Percentiles rank a stretch among this genome's conserved stretches.
phyloP scores from a whole-genome alignment of 2,888 invertebrate genomes.

The Bombylius discolor region DNA sequence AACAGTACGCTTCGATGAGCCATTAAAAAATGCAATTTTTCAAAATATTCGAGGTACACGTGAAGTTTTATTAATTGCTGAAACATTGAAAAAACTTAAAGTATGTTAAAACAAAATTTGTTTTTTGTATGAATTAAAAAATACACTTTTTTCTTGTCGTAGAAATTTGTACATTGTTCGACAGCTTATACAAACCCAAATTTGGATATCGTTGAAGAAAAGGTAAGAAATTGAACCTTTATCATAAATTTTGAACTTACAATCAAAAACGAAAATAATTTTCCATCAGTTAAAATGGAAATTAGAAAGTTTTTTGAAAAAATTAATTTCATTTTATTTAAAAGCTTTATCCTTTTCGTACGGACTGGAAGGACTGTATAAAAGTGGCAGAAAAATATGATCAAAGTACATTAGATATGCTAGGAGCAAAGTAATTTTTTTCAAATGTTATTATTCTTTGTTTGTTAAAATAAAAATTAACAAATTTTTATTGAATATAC shows the following conservation, averaged over 20 bases:
- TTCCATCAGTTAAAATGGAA: too few relatives aligned
- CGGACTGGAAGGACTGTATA: too few relatives aligned
- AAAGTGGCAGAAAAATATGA: too few relatives aligned
- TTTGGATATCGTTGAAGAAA: slow-evolving; percentile 52
- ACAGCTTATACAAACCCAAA: slow-evolving; percentile 72
- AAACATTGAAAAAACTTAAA: slow-evolving; percentile 38
- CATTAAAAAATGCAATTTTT: slow-evolving; percentile 45
- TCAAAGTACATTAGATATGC: too few relatives aligned
- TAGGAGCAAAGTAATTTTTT: too few relatives aligned
- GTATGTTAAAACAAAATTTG: slow-evolving; percentile 25
- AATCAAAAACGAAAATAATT: background rate
- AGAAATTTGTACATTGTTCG: slow-evolving; percentile 51
- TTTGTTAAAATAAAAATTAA: background rate
- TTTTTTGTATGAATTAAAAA: slow-evolving; percentile 2
- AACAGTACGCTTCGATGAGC: slow-evolving; percentile 63
- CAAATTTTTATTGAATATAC: background rate
- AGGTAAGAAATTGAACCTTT: slow-evolving; percentile 33
- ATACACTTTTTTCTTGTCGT: background rate
- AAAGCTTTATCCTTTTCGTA: too few relatives aligned
- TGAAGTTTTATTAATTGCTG: slow-evolving; percentile 43
- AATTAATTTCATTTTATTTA: too few relatives aligned
- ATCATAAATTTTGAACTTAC: background rate
- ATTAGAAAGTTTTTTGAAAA: too few relatives aligned
- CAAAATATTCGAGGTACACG: slow-evolving; percentile 47
- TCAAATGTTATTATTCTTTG: too few relatives aligned